Base-by-base conservation (phyloP, 2,888 invertebrate species). In the Lamproptera curius region DNA sequence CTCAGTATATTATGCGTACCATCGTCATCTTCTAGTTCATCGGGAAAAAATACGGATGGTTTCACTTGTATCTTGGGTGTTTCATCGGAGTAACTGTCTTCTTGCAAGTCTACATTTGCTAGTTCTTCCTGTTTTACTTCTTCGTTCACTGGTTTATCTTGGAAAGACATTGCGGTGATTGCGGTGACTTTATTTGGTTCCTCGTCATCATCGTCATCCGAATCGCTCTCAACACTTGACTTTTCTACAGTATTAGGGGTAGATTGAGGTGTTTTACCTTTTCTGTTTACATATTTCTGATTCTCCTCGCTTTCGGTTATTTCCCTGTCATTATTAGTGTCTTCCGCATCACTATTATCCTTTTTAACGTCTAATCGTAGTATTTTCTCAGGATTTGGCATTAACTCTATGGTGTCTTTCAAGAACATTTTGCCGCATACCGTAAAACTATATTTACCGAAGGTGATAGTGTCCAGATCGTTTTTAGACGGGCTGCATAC, bases 401-500 rank as follows among this genome's bases (percentile, higher is more conserved):
- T 49, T 2, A 76, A 61, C 26, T 65, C 62, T 3, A 68, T 49
- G 10, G 67, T 67, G 50, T 76, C 72, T 36, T 54, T 62, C 2
- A 77, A 51, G 1, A 73, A 51, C 1, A 67, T 61, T 46, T 62
- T 59, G 0, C 77, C 76, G 51, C 84, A 84, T 1, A 69, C 46
- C 16, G 57, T 70, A 26, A 82, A 58, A 28, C 67, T 65, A 28
- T 76, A 71, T 2, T 61, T 53, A 1, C 76, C 76, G 1, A 82
- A 36, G 33, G 58, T 53, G 1, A 74, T 46, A 35, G 56, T 59
- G 11, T 58, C 61, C 1, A 52, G 11, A 28, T 59, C 53, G 17
- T 56, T 57, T 10, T 33, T 39, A 1, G 65, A 70, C 6, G 67
- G 70, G 34, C 73, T 82, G 43, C 84, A 84, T 1, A 78, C 55